Evolutionary conservation across 1,140 invertebrate genomes (phyloP).

Genomic region (Panagrolaimus sp.): DNA sequence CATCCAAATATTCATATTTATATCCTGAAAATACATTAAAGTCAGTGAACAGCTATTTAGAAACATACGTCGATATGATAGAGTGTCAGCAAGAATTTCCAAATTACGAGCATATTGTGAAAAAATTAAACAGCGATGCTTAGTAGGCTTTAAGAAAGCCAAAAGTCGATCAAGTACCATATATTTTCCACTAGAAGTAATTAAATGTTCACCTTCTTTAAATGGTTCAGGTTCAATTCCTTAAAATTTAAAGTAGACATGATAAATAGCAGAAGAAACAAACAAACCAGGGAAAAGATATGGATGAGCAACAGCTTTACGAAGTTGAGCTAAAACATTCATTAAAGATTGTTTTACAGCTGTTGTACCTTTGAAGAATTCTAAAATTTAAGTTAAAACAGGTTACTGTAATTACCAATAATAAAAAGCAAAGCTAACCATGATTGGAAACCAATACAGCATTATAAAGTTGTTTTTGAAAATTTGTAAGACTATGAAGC

Average conservation of each 20-base stretch:
- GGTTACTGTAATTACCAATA: too few relatives aligned
- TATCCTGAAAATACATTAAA: not conserved
- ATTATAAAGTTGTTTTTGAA: slow-evolving; percentile 60
- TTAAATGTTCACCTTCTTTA: slow-evolving; percentile 60
- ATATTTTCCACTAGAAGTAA: slow-evolving; percentile 70
- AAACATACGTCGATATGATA: not conserved
- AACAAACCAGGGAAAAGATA: slow-evolving; percentile 75
- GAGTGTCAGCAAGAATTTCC: slow-evolving; percentile 7
- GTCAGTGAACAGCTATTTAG: too few relatives aligned
- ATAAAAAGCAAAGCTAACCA: slow-evolving; percentile 44
- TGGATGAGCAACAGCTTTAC: slow-evolving; percentile 96
- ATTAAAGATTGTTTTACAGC: slow-evolving; percentile 69
- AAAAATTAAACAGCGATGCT: slow-evolving; percentile 87
- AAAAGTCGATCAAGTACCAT: slow-evolving; percentile 78
- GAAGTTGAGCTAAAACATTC: slow-evolving; percentile 94
- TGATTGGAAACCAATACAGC: slow-evolving; percentile 59
- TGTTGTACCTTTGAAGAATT: too few relatives aligned
- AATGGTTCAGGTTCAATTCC: slow-evolving; percentile 40
- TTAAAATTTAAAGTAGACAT: too few relatives aligned
- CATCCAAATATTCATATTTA: slow-evolving; percentile 3
- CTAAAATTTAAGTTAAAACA: not conserved
- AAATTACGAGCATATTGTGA: slow-evolving; percentile 61
- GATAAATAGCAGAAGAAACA: too few relatives aligned
- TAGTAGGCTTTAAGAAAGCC: slow-evolving; percentile 73
- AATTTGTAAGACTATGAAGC: slow-evolving; percentile 57